These are phyloP conservation scores for Moxostoma hubbsi DNA, from an alignment of 2,797 vertebrate genomes.

Conservation along the genomic window DNA sequence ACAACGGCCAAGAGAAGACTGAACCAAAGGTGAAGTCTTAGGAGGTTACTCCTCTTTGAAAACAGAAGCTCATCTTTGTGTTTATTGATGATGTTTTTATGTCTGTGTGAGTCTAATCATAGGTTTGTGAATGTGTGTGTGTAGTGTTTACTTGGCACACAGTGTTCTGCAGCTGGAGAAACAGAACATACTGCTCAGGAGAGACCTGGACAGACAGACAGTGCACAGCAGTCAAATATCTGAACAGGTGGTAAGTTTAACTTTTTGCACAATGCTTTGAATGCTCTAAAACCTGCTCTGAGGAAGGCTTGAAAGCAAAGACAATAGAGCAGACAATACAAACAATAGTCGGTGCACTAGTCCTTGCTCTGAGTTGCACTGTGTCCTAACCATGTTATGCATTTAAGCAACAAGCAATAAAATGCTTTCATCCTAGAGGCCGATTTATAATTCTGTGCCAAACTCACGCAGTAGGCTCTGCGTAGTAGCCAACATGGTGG, in stretches of 20 bases:
- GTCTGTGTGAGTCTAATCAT: constrained; percentile 49
- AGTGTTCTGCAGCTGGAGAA: constrained; percentile 94
- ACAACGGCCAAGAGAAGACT: constrained; percentile 93
- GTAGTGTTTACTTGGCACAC: constrained; percentile 95
- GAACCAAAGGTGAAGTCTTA: constrained; percentile 87
- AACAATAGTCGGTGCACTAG: not conserved
- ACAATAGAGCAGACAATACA: not conserved
- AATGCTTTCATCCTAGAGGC: no score
- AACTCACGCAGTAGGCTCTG: no score
- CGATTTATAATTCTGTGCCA: no score
- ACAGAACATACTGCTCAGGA: constrained; percentile 89
- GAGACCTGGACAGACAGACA: constrained; percentile 88
- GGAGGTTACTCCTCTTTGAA: not conserved
- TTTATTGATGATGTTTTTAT: constrained; percentile 24
- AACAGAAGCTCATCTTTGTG: constrained; percentile 22
- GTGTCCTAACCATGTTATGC: no score
- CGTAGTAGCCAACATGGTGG: no score
- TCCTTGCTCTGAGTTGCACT: not conserved
- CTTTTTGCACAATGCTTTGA: constrained; percentile 30
- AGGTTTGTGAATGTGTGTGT: constrained; percentile 57
- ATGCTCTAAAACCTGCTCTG: not conserved
- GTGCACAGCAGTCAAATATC: constrained; percentile 83
- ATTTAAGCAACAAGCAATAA: no score
- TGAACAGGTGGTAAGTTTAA: constrained; percentile 83
- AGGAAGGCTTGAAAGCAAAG: not conserved